phyloP scores from a whole-genome alignment of 1,140 invertebrate genomes.

The Aphelinus certus region DNA sequence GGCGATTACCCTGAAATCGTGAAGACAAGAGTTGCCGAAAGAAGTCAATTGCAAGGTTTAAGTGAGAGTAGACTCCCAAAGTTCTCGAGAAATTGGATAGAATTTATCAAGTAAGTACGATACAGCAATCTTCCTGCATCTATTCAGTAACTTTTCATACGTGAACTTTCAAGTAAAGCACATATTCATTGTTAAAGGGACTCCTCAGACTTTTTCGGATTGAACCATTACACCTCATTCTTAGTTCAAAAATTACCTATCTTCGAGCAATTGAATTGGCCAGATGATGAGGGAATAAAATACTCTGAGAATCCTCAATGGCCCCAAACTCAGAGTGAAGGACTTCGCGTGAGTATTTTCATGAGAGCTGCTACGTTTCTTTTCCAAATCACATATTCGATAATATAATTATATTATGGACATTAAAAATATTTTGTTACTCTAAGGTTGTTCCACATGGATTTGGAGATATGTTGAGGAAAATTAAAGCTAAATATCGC shows the following conservation, averaged over 20 bases:
- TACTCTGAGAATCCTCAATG: conserved; percentile 46
- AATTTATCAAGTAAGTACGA: conserved; percentile 51
- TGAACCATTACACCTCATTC: conserved; percentile 6
- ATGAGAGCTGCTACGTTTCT: not conserved
- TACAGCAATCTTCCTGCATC: not conserved
- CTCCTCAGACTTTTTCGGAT: not conserved
- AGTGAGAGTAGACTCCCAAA: conserved; percentile 60
- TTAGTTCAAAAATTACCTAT: conserved; percentile 16
- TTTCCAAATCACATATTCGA: too few species aligned
- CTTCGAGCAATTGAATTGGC: conserved; percentile 31
- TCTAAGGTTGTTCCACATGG: not conserved
- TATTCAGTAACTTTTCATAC: not conserved
- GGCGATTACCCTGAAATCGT: conserved; percentile 73
- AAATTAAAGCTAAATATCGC: too few species aligned
- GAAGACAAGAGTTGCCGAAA: conserved; percentile 64
- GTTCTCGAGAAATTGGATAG: conserved; percentile 65
- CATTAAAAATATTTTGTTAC: not conserved
- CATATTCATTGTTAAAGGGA: not conserved
- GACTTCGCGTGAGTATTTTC: conserved; percentile 55
- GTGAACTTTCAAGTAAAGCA: not conserved
- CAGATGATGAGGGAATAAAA: conserved; percentile 46
- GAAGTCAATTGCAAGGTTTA: conserved; percentile 67
- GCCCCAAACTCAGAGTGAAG: conserved; percentile 45
- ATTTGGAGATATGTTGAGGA: too few species aligned
- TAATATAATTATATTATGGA: not conserved